Conservation (phyloP, 1,140 invertebrate genomes). For the Hylyphantes graminicola region DNA sequence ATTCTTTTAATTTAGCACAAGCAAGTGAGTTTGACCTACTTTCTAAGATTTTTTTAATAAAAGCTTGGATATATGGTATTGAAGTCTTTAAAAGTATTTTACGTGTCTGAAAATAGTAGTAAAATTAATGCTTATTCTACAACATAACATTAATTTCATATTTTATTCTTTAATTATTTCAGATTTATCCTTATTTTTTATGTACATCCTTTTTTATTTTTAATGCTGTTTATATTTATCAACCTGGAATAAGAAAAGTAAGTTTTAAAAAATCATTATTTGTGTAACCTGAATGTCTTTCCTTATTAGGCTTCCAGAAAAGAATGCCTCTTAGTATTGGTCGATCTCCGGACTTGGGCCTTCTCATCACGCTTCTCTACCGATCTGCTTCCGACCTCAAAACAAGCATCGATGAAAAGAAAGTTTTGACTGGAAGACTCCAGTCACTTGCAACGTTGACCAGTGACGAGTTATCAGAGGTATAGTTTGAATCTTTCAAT, state of each 20-base stretch:
- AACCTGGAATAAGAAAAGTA: neutral
- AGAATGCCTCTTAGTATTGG: slow-evolving; percentile 47
- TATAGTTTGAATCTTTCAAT: neutral
- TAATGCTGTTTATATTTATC: neutral
- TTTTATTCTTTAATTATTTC: no score
- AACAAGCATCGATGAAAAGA: slow-evolving; percentile 35
- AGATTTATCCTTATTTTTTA: neutral
- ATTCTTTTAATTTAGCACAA: slow-evolving; percentile 31
- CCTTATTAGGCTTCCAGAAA: slow-evolving; percentile 33
- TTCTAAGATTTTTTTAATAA: neutral
- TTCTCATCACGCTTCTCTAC: slow-evolving; percentile 31
- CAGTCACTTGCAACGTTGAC: slow-evolving; percentile 48
- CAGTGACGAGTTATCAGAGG: slow-evolving; percentile 49
- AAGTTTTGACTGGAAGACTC: slow-evolving; percentile 21
- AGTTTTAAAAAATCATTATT: neutral
- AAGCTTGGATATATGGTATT: neutral
- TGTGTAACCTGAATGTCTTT: neutral
- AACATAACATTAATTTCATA: no score
- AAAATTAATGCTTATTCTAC: neutral
- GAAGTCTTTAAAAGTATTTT: neutral
- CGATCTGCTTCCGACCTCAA: slow-evolving; percentile 34
- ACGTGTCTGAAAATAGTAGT: neutral
- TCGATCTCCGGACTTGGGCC: slow-evolving; percentile 40
- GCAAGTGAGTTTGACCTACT: slow-evolving; percentile 7
- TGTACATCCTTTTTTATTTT: neutral